A percentile compares a stretch with the other conserved stretches of the same genome.
Conservation (phyloP, 2,888 invertebrate genomes). For the Zaprionus bogoriensis region DNA sequence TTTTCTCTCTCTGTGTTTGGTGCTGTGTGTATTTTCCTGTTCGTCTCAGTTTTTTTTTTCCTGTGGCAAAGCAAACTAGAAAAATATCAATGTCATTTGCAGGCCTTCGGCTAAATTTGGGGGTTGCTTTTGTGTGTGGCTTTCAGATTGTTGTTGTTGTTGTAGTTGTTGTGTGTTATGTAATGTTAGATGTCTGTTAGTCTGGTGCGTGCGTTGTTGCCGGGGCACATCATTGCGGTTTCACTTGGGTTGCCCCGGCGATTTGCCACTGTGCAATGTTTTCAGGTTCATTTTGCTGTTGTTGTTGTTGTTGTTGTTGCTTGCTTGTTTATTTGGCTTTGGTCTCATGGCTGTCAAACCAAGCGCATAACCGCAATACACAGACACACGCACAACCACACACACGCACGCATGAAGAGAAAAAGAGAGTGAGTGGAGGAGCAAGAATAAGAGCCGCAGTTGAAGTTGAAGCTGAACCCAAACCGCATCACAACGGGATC, state of each 20-base stretch:
- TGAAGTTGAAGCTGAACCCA: neutral
- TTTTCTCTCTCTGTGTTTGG: neutral
- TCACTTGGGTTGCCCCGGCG: slow-evolving; percentile 40
- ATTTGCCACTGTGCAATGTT: slow-evolving; percentile 38
- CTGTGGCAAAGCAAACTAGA: slow-evolving; percentile 34
- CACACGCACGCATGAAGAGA: slow-evolving; percentile 28
- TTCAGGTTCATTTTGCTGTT: slow-evolving; percentile 17
- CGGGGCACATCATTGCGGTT: slow-evolving; percentile 65
- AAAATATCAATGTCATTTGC: slow-evolving; percentile 70
- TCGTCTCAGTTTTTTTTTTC: neutral
- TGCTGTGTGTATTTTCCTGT: neutral
- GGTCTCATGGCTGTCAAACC: slow-evolving; percentile 69
- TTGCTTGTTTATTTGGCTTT: slow-evolving; percentile 56
- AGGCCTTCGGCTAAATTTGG: slow-evolving; percentile 41
- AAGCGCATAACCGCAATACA: slow-evolving; percentile 68
- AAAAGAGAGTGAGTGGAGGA: neutral
- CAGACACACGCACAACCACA: slow-evolving; percentile 34
- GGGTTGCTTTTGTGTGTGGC: slow-evolving; percentile 34
- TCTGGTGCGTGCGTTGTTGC: too few relatives aligned
- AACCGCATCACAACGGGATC: too few relatives aligned
- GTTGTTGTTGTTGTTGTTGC: slow-evolving; percentile 19
- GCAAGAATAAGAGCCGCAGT: neutral
- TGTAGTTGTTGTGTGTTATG: slow-evolving; percentile 40
- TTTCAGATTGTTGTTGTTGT: slow-evolving; percentile 28
- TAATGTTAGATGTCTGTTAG: slow-evolving; percentile 57